Conservation (phyloP, 2,113 vertebrate genomes). For the Gavialis gangeticus region DNA sequence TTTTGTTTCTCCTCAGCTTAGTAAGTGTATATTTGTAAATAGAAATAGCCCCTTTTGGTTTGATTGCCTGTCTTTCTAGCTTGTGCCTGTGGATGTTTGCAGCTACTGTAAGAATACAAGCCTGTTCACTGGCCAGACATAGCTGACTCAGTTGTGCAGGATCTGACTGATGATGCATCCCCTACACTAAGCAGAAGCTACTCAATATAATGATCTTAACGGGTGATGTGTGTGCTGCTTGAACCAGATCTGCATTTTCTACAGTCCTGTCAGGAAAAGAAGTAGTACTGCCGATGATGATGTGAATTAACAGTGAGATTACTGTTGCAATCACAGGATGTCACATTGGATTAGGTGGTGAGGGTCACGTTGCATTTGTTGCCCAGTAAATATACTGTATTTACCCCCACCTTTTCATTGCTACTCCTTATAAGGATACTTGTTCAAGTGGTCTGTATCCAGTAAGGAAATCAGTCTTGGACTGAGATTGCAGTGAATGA, state of each 20-base stretch:
- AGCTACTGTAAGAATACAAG: not conserved
- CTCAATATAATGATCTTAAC: not conserved
- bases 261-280: not conserved
- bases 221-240: not conserved
- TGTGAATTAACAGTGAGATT: not conserved
- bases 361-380: not conserved
- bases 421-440: not conserved
- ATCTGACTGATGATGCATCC: not conserved
- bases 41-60: not conserved
- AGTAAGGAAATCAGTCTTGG: not conserved
- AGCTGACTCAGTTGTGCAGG: not conserved
- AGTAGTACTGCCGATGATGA: too few relatives aligned
- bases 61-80: not conserved
- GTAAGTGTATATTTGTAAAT: not conserved
- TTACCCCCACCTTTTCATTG: not conserved
- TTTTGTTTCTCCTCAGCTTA: fast-evolving
- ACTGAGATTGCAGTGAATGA: not conserved
- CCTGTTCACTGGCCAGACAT: not conserved
- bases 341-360: not conserved
- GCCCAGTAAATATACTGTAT: not conserved
- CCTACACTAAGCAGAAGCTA: not conserved
- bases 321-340: not conserved
- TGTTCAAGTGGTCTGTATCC: not conserved
- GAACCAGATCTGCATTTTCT: not conserved
- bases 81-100: not conserved